Evolutionary conservation across 2,888 invertebrate genomes (phyloP).

Genomic region (Lepetodrilus schrolli): DNA sequence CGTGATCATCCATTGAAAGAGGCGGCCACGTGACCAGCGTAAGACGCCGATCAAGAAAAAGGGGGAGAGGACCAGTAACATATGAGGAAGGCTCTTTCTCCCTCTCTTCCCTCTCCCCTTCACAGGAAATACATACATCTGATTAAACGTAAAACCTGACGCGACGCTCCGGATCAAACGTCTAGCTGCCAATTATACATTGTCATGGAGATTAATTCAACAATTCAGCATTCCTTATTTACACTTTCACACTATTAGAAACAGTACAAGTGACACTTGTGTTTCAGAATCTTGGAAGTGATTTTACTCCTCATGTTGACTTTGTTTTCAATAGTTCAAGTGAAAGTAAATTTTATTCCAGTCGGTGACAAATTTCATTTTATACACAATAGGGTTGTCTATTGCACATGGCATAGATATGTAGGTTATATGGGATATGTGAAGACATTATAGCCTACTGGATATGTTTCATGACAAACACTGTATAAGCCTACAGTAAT

Average conservation of each 20-base stretch:
- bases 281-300: neutral
- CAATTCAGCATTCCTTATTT: neutral
- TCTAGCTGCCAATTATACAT: neutral
- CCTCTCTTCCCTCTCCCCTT: neutral
- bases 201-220: conserved; percentile 11
- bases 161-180: neutral
- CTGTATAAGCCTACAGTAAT: too few species aligned
- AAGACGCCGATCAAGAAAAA: conserved; percentile 5
- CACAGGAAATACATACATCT: conserved; percentile 11
- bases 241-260: neutral
- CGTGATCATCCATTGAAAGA: conserved; percentile 15
- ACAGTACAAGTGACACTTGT: neutral
- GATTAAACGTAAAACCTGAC: conserved; percentile 2
- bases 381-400: too few species aligned
- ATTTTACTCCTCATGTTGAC: neutral
- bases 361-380: too few species aligned
- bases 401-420: too few species aligned
- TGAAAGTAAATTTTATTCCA: neutral
- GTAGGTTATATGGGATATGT: too few species aligned
- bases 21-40: neutral
- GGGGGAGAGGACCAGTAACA: neutral
- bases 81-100: too few species aligned
- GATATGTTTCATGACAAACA: too few species aligned
- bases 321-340: neutral
- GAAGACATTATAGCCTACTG: too few species aligned